phyloP scores from a whole-genome alignment of 2,797 vertebrate genomes.

The Galaxias olidus region DNA sequence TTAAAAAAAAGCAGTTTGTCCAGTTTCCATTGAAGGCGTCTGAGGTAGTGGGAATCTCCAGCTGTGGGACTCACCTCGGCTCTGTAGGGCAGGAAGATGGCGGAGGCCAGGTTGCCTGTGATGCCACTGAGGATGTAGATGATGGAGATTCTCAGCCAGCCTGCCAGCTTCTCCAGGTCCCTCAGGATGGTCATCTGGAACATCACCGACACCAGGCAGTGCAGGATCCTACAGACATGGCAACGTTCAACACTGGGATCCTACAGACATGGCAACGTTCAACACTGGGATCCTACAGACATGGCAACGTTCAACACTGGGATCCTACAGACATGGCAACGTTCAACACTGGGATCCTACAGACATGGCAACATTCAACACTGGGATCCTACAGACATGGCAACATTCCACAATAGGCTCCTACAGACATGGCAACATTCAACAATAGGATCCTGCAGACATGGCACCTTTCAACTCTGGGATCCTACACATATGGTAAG shows the following conservation, averaged over 20 bases:
- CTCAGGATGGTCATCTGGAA: conserved; percentile 98
- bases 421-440: not conserved
- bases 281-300: not conserved
- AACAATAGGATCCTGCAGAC: not conserved
- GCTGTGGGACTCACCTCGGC: conserved; percentile 79
- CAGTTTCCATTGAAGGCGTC: too few relatives aligned
- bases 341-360: not conserved
- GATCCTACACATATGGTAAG: not conserved
- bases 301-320: not conserved
- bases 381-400: not conserved
- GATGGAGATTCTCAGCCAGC: conserved; percentile 97
- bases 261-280: not conserved
- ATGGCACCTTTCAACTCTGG: not conserved
- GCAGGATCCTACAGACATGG: conserved; percentile 83
- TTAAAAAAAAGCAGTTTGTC: too few relatives aligned
- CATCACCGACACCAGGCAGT: conserved; percentile 93
- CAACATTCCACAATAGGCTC: not conserved
- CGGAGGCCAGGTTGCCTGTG: conserved; percentile 95
- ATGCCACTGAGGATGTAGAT: conserved; percentile 95
- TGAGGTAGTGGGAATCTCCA: too few relatives aligned
- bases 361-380: not conserved
- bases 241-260: not conserved
- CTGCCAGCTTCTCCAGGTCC: conserved; percentile 95
- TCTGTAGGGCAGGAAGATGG: conserved; percentile 96
- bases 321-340: not conserved